These are phyloP conservation scores for Dyspetes luteomarginatus DNA, from an alignment of 2,888 invertebrate species.

Conservation along the genomic window DNA sequence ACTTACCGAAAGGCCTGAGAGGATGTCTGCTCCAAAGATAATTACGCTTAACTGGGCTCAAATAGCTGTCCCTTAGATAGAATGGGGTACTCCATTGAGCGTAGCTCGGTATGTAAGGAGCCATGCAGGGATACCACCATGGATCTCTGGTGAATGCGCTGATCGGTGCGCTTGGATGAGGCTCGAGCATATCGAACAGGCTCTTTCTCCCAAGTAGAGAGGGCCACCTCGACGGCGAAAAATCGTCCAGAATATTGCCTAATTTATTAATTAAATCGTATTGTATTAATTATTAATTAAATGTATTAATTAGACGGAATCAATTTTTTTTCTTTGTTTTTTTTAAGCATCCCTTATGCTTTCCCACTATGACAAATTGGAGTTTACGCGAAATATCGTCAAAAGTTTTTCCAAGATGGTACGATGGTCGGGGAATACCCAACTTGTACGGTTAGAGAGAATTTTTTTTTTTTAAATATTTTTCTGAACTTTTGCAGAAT, in stretches of 20 bases:
- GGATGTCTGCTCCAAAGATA: conserved; percentile 97
- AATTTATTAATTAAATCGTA: conserved; percentile 13
- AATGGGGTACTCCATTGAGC: conserved; percentile 88
- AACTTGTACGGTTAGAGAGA: too few relatives aligned
- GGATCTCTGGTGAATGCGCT: conserved; percentile 94
- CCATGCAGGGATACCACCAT: conserved; percentile 94
- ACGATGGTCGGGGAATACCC: too few relatives aligned
- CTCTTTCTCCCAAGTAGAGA: conserved; percentile 84
- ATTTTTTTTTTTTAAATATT: conserved; percentile 4
- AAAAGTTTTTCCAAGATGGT: too few relatives aligned
- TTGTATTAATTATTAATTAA: too few relatives aligned
- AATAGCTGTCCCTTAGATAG: conserved; percentile 93
- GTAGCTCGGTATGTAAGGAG: conserved; percentile 88
- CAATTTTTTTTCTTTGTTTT: too few relatives aligned
- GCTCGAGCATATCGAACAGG: conserved; percentile 89
- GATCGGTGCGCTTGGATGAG: conserved; percentile 90
- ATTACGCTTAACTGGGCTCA: conserved; percentile 95
- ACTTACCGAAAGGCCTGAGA: conserved; percentile 95
- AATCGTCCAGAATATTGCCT: conserved; percentile 79
- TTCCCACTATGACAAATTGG: too few relatives aligned
- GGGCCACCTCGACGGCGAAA: conserved; percentile 70
- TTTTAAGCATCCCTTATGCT: too few relatives aligned
- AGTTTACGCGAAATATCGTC: too few relatives aligned
- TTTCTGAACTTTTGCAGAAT: too few relatives aligned
- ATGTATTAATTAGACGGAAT: too few relatives aligned